Base-by-base conservation (phyloP, 2,888 invertebrate genomes). In the Lepidonotus clava region DNA sequence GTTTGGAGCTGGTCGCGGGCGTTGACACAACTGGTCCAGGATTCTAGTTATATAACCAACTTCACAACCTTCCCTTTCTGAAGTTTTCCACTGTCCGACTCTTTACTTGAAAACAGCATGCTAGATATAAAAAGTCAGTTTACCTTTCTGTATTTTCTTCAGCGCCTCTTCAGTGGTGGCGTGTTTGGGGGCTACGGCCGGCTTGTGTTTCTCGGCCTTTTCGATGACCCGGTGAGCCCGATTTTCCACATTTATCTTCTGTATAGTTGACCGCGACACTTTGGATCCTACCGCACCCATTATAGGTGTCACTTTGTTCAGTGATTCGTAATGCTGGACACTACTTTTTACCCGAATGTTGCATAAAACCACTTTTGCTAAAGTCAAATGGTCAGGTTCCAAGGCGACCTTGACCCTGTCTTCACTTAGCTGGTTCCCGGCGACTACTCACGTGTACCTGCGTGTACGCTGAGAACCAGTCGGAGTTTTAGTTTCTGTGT, bases 161-260 rank as follows among this genome's bases (percentile, higher is more conserved):
- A 89, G 83, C 2, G 80, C 6, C 32, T 88, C 86, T 36, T 86
- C 66, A 1, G 89, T 88, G 0, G 88, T 86, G 21, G 86, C 80
- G 84, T 90, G 88, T 77, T 86, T 84, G 4, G 91, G 91, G 1
- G 91, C 91, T 0, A 76, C 40, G 11, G 24, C 83, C 0, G 91
- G 90, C 41, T 87, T 89, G 1, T 38, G 87, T 40, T 87, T 80
- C 28, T 87, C 71, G 24, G 85, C 87, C 51, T 89, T 90, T 6
- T 91, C 91, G 14, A 92, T 36, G 8, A 89, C 89, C 83, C 88
- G 90, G 1, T 89, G 88, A 24, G 92, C 91, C 66, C 92, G 87
- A 46, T 90, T 89, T 87, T 92, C 91, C 1, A 92, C 85, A 66
- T 92, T 91, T 41, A 89, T 90, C 77, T 91, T 92, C 85, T 90